These are phyloP conservation scores for Pyrgilauda ruficollis DNA, from an alignment of 2,113 vertebrate species.

Conservation along the genomic window DNA sequence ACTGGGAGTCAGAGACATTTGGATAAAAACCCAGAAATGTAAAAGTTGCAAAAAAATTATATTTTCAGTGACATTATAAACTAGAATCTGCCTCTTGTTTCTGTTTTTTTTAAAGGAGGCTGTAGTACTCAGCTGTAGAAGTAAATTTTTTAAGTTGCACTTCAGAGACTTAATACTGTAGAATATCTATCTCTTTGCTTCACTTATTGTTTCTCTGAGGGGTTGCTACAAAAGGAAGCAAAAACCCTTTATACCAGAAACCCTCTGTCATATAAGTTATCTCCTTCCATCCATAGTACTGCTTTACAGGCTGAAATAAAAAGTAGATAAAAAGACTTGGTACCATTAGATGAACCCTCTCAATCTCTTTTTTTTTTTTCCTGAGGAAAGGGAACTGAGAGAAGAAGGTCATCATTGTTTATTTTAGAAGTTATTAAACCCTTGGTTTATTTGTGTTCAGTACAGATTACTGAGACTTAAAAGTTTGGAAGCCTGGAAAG, in stretches of 20 bases:
- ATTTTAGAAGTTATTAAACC: neutral
- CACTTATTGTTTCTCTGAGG: conserved; percentile 33
- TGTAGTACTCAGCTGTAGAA: neutral
- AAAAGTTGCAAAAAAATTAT: neutral
- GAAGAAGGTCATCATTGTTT: neutral
- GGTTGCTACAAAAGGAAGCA: neutral
- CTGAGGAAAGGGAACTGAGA: neutral
- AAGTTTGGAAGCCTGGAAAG: neutral
- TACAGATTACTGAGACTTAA: neutral
- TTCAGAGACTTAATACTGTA: conserved; percentile 10
- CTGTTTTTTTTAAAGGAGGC: neutral
- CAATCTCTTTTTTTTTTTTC: neutral
- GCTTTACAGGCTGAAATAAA: conserved; percentile 4
- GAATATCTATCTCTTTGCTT: neutral
- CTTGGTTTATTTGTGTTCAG: neutral
- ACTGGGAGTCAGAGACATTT: neutral
- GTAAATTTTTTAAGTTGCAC: neutral
- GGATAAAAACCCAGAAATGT: neutral
- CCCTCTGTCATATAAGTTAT: neutral
- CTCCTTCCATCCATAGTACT: neutral
- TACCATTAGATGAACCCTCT: neutral
- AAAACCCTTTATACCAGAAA: neutral
- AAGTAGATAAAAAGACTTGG: neutral
- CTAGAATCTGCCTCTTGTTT: neutral
- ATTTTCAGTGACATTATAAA: neutral